Evolutionary conservation across 1,140 invertebrate species (phyloP).

Genomic region (Pseudachorutes palmiensis): DNA sequence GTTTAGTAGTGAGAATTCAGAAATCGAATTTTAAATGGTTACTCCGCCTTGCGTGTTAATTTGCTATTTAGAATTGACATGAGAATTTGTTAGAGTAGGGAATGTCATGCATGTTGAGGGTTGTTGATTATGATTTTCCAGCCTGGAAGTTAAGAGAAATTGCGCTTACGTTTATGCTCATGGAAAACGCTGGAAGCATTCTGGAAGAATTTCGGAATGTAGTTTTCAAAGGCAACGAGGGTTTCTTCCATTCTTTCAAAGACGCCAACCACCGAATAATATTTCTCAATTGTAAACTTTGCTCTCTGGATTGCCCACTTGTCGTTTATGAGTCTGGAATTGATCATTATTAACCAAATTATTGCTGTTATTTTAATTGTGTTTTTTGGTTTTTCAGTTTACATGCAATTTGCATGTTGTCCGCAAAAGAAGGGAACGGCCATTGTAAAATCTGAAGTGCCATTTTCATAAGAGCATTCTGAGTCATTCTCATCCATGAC

Average conservation of each 20-base stretch:
- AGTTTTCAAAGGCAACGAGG: constrained; percentile 69
- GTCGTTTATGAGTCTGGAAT: constrained; percentile 32
- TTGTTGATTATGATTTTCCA: too few species aligned
- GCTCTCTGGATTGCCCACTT: constrained; percentile 66
- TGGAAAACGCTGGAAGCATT: constrained; percentile 59
- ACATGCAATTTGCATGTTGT: constrained; percentile 54
- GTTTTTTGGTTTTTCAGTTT: too few species aligned
- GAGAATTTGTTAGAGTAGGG: background rate
- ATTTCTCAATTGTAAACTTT: constrained; percentile 70
- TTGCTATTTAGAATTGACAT: background rate
- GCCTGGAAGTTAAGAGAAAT: too few species aligned
- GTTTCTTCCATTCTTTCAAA: constrained; percentile 77
- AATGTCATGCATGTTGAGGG: background rate
- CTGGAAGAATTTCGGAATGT: constrained; percentile 71
- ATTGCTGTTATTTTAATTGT: too few species aligned
- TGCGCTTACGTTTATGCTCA: constrained; percentile 15
- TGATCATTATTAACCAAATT: too few species aligned
- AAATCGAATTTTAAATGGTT: background rate
- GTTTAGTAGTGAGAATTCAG: background rate
- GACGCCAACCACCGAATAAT: constrained; percentile 79
- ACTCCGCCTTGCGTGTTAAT: background rate
- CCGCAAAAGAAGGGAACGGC: constrained; percentile 59
- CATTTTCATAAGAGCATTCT: constrained; percentile 44
- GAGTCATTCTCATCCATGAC: constrained; percentile 40
- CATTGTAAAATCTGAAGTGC: constrained; percentile 45